Base-by-base conservation (phyloP, 2,888 invertebrate genomes). In the Andrena praecox region DNA sequence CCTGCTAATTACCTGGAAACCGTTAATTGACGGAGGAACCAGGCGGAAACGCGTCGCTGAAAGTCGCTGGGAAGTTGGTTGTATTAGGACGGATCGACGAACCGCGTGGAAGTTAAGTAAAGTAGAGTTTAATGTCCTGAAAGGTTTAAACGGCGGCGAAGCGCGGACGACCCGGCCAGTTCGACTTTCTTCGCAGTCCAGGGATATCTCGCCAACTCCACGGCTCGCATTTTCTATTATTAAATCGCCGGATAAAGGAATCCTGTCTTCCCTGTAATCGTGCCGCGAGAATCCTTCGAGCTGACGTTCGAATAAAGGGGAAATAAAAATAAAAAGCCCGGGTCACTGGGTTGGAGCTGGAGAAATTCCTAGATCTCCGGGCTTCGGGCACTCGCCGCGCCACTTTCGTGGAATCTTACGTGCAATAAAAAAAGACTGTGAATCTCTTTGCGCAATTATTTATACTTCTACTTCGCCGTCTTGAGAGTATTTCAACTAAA, bases 61-160 rank as follows among this genome's bases (percentile, higher is more conserved):
- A 78, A 56, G 62, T 67, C 78, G n/a, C 33, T 31, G 54, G 54
- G 54, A 72, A 80, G 66, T 80, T 67, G 52, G 48, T 80, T 80
- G 78, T 66, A 67, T 71, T 62, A 71, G 66, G 66, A 56, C 66
- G 67, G 71, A 62, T 66, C 66, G 78, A 31, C 66, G 80, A 67
- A 72, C 67, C 66, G 78, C 67, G 72, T 35, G 67, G 59, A 63
- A 71, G 80, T 78, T 72, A 60, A 80, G 67, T 54, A 78, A 80
- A 80, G 80, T 77, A 72, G 78, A 80, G 67, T 72, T 80, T 80
- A 80, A 80, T 80, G 80, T 72, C 72, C 79, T 56, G 80, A 80
- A 78, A 80, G 72, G 78, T 72, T 78, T 63, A 68, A 78, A 68
- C 79, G 71, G 27, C 60, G 79, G 50, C 35, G 70, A 66, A 60